Percentiles rank a stretch among this genome's conserved stretches.
Conservation (phyloP, 2,888 invertebrate species). For the Ametastegia equiseti region DNA sequence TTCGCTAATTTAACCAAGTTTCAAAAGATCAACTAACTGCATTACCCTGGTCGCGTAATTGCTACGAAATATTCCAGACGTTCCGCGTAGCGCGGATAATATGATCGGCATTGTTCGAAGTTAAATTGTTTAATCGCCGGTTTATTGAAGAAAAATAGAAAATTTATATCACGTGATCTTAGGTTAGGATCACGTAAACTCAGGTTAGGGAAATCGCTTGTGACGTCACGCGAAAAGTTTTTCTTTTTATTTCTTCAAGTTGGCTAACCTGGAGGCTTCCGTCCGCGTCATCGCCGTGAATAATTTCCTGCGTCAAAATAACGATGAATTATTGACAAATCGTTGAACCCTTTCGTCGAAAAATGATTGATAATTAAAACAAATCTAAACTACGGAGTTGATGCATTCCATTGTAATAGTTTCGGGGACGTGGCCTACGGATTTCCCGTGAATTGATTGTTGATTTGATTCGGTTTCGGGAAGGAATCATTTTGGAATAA, state of each 20-base stretch:
- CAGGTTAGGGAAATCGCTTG: neutral
- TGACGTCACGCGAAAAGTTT: neutral
- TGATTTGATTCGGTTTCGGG: slow-evolving; percentile 29
- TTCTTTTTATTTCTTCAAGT: neutral
- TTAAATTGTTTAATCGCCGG: neutral
- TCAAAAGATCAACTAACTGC: neutral
- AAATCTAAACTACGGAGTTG: neutral
- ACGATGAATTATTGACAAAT: neutral
- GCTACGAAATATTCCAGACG: slow-evolving; percentile 53
- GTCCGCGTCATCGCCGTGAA: slow-evolving; percentile 16
- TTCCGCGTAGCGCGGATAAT: slow-evolving; percentile 56
- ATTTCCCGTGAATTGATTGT: neutral
- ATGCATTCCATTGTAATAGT: neutral
- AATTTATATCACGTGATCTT: neutral
- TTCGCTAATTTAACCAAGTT: neutral
- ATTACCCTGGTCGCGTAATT: slow-evolving; percentile 60
- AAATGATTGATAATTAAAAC: neutral
- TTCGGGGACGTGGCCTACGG: neutral
- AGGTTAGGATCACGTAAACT: neutral
- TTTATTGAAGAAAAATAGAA: neutral
- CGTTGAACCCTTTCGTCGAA: neutral
- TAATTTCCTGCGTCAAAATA: neutral
- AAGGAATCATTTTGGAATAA: slow-evolving; percentile 57
- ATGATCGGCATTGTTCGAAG: slow-evolving; percentile 59
- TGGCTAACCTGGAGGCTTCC: neutral